Percentiles rank a stretch among this genome's conserved stretches.
phyloP scores from a whole-genome alignment of 2,797 vertebrate genomes.

The Ceryle rudis region DNA sequence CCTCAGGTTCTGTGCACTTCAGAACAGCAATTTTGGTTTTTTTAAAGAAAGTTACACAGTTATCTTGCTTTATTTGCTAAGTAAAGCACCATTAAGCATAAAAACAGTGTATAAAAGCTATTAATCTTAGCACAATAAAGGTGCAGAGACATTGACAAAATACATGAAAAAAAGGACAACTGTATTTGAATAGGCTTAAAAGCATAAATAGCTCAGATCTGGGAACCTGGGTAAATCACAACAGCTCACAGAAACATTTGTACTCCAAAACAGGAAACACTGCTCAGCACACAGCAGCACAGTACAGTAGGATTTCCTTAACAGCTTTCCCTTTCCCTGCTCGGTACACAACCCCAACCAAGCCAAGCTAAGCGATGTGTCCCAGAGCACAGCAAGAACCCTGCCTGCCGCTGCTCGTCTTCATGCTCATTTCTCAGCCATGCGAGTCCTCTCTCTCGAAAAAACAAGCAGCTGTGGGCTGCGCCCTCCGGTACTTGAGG shows the following conservation, averaged over 20 bases:
- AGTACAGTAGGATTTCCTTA: accelerated
- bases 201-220: not conserved
- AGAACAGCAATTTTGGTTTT: not conserved
- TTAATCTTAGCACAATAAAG: not conserved
- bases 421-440: not conserved
- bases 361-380: not conserved
- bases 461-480: not conserved
- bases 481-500: accelerated
- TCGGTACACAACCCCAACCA: not conserved
- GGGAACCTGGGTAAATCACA: not conserved
- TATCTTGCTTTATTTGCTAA: not conserved
- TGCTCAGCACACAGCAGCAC: not conserved
- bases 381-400: no score
- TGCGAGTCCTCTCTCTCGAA: accelerated
- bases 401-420: not conserved
- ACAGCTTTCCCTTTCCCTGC: not conserved
- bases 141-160: accelerated
- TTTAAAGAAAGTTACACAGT: not conserved
- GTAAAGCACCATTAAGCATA: accelerated
- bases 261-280: not conserved
- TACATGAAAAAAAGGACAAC: accelerated
- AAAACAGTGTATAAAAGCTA: not conserved
- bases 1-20: not conserved
- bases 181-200: not conserved
- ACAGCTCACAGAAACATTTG: not conserved